Conservation (phyloP, 2,113 vertebrate genomes). For the Naja naja region DNA sequence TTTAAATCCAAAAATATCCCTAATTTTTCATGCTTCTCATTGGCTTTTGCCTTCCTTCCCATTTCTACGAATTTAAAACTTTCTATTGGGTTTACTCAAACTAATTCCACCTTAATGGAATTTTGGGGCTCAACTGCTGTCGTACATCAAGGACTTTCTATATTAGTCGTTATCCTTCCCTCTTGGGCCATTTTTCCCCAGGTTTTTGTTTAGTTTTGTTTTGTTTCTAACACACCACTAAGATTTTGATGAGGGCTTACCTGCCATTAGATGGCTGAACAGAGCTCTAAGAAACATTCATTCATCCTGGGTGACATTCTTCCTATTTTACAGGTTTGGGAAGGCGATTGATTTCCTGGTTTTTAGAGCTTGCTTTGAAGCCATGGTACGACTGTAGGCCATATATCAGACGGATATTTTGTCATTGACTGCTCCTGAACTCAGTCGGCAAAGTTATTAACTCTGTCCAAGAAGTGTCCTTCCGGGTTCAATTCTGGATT, state of each 20-base stretch:
- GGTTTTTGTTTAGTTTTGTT: background rate
- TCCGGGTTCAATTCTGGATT: background rate
- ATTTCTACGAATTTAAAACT: background rate
- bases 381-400: background rate
- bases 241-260: fast-evolving
- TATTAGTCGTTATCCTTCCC: too few species aligned
- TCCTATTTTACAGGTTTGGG: conserved; percentile 28
- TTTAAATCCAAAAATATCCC: background rate
- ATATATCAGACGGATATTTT: conserved; percentile 12
- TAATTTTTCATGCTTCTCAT: background rate
- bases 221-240: background rate
- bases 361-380: conserved; percentile 28
- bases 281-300: background rate
- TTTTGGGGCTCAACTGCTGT: too few species aligned
- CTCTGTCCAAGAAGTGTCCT: background rate
- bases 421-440: background rate
- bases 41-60: background rate
- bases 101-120: background rate
- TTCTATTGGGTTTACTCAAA: background rate
- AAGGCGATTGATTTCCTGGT: conserved; percentile 20
- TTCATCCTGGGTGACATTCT: background rate
- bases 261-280: background rate
- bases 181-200: too few species aligned
- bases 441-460: conserved; percentile 24
- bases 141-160: too few species aligned